Evolutionary conservation across 2,888 invertebrate species (phyloP), one percentile per base, ranked within the genome.

Genomic region (Maniola hyperantus): DNA sequence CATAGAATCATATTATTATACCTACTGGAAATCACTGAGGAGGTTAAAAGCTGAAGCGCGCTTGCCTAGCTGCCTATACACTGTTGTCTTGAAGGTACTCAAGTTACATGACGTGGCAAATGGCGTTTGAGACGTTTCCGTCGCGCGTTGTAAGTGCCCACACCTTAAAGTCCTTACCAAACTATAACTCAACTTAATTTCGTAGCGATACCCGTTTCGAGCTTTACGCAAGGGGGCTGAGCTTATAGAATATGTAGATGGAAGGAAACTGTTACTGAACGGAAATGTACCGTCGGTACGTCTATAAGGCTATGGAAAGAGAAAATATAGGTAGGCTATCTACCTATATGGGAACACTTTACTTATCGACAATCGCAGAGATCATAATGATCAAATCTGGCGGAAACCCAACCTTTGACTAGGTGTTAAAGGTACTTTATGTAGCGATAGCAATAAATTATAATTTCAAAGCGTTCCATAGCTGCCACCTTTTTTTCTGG

Each of bases 181-280:
- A 85, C 85, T 87, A 85, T 84, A 87, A 80, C 79, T 81, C 82
- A 87, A 85, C 85, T 86, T 88, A 86, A 88, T 88, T 85, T 72
- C 72, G 72, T 71, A 79, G 73, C 70, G 78, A 75, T 78, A 79
- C 78, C 79, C 74, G 77, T 74, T 78, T 77, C 76, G 76, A 82
- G 81, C 79, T 84, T 77, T 80, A 83, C 76, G 77, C 80, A 82
- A 80, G 33, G 36, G 82, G 82, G 73, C 75, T 74, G 75, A 68
- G 79, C 76, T 13, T 42, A 10, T 39, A 6, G 39, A 39, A 39
- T 39, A 39, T 39, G 66, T 62, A 75, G 73, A 74, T 83, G 83
- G 83, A 82, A 87, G 88, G 88, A 89, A 89, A 85, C 83, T 85
- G 85, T 89, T 88, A 87, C 81, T 73, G 83, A 84, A 79, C 90